Percentiles rank a stretch among this genome's conserved stretches.
Conservation (phyloP, 2,113 vertebrate species). For the Machaerirhynchus nigripectus region DNA sequence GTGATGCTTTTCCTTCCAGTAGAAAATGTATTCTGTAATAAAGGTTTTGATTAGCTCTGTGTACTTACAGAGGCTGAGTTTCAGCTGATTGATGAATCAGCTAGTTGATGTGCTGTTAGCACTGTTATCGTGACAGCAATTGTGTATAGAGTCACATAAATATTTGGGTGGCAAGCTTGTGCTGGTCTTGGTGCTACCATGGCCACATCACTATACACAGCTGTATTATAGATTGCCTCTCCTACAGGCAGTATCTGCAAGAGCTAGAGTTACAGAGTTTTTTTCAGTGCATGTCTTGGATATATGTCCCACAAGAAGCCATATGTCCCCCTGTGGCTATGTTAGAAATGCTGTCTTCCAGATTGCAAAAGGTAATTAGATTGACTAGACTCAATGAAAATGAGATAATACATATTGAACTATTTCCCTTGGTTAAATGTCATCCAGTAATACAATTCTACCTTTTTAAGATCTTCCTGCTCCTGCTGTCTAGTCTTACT, state of each 20-base stretch:
- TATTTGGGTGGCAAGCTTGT: background rate
- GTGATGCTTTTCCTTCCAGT: background rate
- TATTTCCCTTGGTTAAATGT: background rate
- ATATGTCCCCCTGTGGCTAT: rapidly evolving
- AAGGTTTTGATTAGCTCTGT: background rate
- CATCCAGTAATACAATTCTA: background rate
- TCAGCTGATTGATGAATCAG: no score
- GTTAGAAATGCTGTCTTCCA: background rate
- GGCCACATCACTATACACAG: background rate
- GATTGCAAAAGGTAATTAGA: background rate
- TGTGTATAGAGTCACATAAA: background rate
- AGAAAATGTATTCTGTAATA: background rate
- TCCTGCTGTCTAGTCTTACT: background rate
- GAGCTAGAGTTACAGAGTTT: background rate
- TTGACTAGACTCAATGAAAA: background rate
- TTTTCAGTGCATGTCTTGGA: background rate
- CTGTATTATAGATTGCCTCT: background rate
- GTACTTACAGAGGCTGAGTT: background rate
- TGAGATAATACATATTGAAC: background rate
- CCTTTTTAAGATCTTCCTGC: background rate
- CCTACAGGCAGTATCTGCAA: background rate
- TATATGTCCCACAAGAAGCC: background rate
- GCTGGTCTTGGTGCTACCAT: background rate
- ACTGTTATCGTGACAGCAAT: background rate
- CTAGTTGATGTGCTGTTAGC: background rate